Evolutionary conservation across 2,888 invertebrate genomes (phyloP).

Genomic region (Helicoverpa assulta): DNA sequence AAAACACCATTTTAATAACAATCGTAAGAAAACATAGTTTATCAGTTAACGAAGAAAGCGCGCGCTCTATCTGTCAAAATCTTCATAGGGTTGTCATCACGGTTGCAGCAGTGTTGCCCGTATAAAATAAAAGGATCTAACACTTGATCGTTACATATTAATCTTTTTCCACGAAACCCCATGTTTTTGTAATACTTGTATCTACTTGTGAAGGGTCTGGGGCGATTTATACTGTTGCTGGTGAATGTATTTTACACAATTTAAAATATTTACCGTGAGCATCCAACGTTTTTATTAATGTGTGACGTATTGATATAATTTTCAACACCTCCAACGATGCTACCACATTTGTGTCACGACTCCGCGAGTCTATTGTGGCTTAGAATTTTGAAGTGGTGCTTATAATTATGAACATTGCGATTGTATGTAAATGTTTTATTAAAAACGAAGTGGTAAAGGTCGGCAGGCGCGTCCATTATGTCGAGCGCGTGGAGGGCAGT

Average conservation of each 20-base stretch:
- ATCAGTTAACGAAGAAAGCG: no score
- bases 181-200: conserved; percentile 44
- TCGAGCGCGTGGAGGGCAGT: conserved; percentile 59
- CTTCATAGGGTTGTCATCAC: no score
- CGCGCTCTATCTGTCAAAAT: no score
- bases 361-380: conserved; percentile 27
- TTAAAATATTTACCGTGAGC: conserved; percentile 28
- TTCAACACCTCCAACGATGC: conserved; percentile 19
- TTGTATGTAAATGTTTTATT: conserved; percentile 58
- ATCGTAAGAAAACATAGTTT: no score
- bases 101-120: no score
- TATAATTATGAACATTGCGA: conserved; percentile 53
- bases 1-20: no score
- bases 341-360: conserved; percentile 37
- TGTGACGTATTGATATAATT: conserved; percentile 18
- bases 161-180: conserved; percentile 57
- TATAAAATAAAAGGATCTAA: no score
- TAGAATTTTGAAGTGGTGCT: conserved; percentile 34
- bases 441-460: conserved; percentile 60
- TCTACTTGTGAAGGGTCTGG: conserved; percentile 32
- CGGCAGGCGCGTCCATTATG: conserved; percentile 51
- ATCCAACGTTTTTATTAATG: conserved; percentile 8
- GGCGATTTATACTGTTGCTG: conserved; percentile 44
- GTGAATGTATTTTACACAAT: conserved; percentile 39
- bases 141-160: conserved; percentile 60